Percentiles rank a stretch among this genome's conserved stretches.
Evolutionary conservation across 2,113 vertebrate species (phyloP).

Genomic region (Triplophysa siluroides): DNA sequence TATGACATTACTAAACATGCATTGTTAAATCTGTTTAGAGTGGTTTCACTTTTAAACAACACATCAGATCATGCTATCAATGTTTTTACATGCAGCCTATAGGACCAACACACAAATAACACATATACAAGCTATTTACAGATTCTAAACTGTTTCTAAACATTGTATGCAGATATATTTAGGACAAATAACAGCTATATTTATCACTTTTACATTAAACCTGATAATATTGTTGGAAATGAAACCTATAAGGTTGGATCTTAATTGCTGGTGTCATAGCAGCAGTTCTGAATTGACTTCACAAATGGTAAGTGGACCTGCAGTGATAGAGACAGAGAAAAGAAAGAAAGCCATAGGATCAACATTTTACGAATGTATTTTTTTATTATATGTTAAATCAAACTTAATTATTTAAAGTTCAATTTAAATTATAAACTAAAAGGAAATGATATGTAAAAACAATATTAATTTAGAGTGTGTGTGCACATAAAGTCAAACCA

Average conservation of each 20-base stretch:
- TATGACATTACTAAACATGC: not conserved
- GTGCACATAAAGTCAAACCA: too few species aligned
- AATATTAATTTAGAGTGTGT: too few species aligned
- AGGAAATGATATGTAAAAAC: too few species aligned
- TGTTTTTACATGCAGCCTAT: not conserved
- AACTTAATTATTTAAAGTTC: too few species aligned
- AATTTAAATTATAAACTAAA: too few species aligned
- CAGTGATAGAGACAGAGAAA: not conserved
- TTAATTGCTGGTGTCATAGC: not conserved
- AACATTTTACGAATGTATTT: too few species aligned
- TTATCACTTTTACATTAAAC: not conserved
- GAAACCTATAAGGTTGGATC: not conserved
- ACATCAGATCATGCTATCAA: not conserved
- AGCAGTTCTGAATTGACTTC: not conserved
- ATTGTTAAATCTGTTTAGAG: too few species aligned
- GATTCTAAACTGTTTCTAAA: not conserved
- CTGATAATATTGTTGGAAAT: not conserved
- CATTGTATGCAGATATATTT: not conserved
- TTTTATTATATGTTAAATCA: too few species aligned
- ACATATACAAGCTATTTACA: not conserved
- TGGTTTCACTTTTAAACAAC: too few species aligned
- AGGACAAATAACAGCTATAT: not conserved
- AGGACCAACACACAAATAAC: not conserved
- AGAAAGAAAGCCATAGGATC: not conserved
- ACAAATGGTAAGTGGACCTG: not conserved